These are phyloP conservation scores for Clanis bilineata DNA, from an alignment of 2,888 invertebrate genomes.

Conservation along the genomic window DNA sequence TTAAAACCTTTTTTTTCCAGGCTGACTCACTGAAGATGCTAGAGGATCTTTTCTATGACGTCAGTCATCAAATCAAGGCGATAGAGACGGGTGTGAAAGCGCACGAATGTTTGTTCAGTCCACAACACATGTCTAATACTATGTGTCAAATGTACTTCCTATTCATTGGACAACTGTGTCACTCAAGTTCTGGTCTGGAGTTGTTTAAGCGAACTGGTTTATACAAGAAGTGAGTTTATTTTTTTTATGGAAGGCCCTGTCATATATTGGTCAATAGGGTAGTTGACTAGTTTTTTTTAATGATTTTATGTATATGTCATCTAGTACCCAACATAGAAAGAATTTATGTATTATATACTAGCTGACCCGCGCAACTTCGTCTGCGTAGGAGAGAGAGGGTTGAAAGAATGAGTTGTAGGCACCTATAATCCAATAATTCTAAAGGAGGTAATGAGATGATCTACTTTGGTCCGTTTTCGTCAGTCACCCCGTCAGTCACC, in stretches of 20 bases:
- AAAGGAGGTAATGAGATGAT: no score
- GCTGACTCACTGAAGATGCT: constrained; percentile 87
- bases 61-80: constrained; percentile 87
- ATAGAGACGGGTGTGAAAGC: constrained; percentile 88
- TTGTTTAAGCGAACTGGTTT: constrained; percentile 88
- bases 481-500: no score
- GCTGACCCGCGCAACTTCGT: no score
- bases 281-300: no score
- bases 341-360: no score
- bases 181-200: constrained; percentile 85
- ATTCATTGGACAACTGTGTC: constrained; percentile 93
- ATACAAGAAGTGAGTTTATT: constrained; percentile 87
- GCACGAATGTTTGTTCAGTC: constrained; percentile 94
- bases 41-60: constrained; percentile 90
- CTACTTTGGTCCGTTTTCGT: no score
- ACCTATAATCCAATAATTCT: no score
- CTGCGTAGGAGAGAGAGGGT: no score
- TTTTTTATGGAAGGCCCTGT: not conserved
- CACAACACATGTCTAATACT: constrained; percentile 92
- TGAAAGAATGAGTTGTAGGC: no score
- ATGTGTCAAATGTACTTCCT: constrained; percentile 97
- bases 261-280: not conserved
- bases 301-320: no score
- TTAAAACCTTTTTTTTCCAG: constrained; percentile 46
- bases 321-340: no score